A percentile compares a stretch with the other conserved stretches of the same genome.
These are phyloP conservation scores for Archips crataeganus DNA, from an alignment of 2,888 invertebrate genomes.

Conservation along the genomic window DNA sequence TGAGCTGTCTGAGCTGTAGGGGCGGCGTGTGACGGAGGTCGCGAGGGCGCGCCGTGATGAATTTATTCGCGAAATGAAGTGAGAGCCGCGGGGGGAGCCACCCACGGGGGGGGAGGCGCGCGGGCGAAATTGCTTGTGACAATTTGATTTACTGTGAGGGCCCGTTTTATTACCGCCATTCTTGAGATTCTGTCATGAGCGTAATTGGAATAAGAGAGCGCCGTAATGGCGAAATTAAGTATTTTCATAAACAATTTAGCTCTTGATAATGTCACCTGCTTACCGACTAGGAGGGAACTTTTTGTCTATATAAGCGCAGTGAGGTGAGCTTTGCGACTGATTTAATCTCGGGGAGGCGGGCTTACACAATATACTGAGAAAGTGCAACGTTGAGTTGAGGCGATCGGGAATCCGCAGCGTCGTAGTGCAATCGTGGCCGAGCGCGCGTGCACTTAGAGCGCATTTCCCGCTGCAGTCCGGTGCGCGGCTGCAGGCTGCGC, in stretches of 20 bases:
- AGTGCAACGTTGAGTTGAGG: neutral
- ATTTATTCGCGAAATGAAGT: slow-evolving; percentile 73
- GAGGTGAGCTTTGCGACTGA: neutral
- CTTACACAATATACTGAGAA: slow-evolving; percentile 2
- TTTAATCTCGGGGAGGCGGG: slow-evolving; percentile 13
- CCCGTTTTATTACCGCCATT: slow-evolving; percentile 35
- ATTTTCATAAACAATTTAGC: slow-evolving; percentile 30
- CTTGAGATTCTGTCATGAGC: slow-evolving; percentile 36
- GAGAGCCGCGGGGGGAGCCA: slow-evolving; percentile 48
- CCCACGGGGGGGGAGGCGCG: neutral
- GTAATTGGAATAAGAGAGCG: slow-evolving; percentile 41
- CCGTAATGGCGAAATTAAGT: slow-evolving; percentile 21
- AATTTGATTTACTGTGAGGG: slow-evolving; percentile 49
- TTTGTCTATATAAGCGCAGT: neutral
- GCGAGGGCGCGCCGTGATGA: slow-evolving; percentile 54
- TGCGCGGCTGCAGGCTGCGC: slow-evolving; percentile 1
- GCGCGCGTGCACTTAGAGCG: neutral
- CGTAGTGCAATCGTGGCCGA: neutral
- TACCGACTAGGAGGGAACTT: slow-evolving; percentile 6
- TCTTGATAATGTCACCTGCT: slow-evolving; percentile 24
- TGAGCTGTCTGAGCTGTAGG: neutral
- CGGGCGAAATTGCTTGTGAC: slow-evolving; percentile 54
- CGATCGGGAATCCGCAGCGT: neutral
- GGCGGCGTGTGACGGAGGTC: neutral
- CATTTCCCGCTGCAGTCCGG: neutral